Evolutionary conservation across 1,140 invertebrate species (phyloP), one percentile per base, ranked within the genome.

Genomic region (Drosophila pruinosa): DNA sequence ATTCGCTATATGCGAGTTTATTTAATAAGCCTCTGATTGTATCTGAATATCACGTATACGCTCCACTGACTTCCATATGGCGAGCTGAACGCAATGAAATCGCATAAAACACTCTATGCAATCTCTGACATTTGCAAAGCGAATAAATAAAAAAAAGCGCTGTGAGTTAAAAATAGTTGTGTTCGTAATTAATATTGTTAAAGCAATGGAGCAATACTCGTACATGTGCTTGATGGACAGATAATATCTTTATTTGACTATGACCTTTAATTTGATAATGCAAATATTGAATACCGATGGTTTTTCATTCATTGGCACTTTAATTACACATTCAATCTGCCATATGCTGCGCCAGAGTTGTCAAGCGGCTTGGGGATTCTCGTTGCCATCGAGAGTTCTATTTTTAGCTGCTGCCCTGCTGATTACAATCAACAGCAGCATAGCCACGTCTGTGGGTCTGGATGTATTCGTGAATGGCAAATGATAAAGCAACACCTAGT

Each of bases 381-480:
- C 14, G 52, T 14, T 17, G 10, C 34, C 21, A 3, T 28, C 31
- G 15, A 15, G 7, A 21, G 10, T 14, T 39, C 34, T 67, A 67
- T 58, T 58, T 58, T 50, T 58, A 59, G 63, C 12, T 2, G 31
- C 10, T 36, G 19, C 17, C 31, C 50, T 36, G 39, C 36, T 64
- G 65, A 74, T 76, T 68, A 80, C 56, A 17, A 31, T 28, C 39
- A 67, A 24, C 39, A 75, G 48, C 65, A 58, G 45, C 63, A 72
- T 58, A 8, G n/a, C 6, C 8, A 31, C 28, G 15, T 15, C 52
- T 61, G 54, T 17, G 39, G n/a, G n/a, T n/a, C n/a, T 48, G 41
- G 63, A 74, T 80, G 77, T 59, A 80, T n/a, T n/a, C n/a, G n/a
- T n/a, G n/a, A 80, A 80, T 75, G 75, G 69, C 41, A 64, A 50